phyloP scores from a whole-genome alignment of 2,113 vertebrate genomes.

The Lamprotornis superbus region DNA sequence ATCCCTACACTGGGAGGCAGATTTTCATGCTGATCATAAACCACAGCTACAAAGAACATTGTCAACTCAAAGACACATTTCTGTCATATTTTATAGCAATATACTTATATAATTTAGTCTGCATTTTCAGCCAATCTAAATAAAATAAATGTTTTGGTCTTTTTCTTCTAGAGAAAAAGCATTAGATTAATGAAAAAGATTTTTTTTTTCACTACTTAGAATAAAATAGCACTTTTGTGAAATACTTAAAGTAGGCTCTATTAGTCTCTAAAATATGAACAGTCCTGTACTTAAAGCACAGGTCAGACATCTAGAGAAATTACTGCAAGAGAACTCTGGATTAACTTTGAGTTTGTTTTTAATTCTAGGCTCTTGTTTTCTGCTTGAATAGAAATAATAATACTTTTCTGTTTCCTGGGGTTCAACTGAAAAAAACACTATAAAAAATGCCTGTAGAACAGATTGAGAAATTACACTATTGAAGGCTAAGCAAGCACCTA shows the following conservation, averaged over 20 bases:
- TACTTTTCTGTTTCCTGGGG: background rate
- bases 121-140: background rate
- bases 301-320: background rate
- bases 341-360: background rate
- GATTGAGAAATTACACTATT: background rate
- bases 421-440: background rate
- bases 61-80: background rate
- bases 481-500: background rate
- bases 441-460: background rate
- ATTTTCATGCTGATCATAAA: background rate
- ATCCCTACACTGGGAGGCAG: background rate
- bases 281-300: background rate
- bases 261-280: background rate
- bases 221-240: background rate
- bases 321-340: background rate
- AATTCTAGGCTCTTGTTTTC: background rate
- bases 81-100: background rate
- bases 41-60: background rate
- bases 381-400: background rate
- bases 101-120: background rate
- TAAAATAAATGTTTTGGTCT: background rate
- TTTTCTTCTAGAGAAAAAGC: background rate
- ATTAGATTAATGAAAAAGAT: background rate
- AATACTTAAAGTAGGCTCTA: background rate
- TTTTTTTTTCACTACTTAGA: background rate